Percentiles rank a stretch among this genome's conserved stretches.
These are phyloP conservation scores for Drosophila saltans DNA, from an alignment of 1,140 invertebrate species.

Conservation along the genomic window DNA sequence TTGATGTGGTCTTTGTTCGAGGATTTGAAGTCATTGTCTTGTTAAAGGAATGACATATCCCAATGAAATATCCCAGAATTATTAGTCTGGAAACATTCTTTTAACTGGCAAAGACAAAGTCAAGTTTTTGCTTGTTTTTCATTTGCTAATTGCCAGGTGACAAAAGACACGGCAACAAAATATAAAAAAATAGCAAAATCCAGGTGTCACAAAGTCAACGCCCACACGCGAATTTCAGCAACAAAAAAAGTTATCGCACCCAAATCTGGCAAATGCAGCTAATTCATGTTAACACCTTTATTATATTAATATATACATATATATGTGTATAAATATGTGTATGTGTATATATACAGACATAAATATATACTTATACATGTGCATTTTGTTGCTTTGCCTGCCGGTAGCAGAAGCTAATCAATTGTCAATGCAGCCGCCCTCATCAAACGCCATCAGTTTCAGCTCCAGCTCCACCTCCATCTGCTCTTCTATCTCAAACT, in stretches of 20 bases:
- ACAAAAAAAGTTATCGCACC: not conserved
- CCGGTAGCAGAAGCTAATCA: constrained; percentile 59
- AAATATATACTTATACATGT: too few species aligned
- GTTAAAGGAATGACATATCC: constrained; percentile 68
- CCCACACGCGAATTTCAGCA: constrained; percentile 56
- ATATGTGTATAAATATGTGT: too few species aligned
- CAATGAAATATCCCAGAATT: constrained; percentile 68
- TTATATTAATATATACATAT: not conserved
- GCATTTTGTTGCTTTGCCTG: constrained; percentile 18
- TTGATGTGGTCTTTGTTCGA: constrained; percentile 75
- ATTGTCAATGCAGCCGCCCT: constrained; percentile 79
- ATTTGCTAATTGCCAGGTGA: constrained; percentile 71
- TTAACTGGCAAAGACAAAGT: constrained; percentile 1
- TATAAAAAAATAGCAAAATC: constrained; percentile 62
- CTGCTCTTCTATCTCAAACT: not conserved
- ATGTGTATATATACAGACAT: too few species aligned
- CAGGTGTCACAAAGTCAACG: constrained; percentile 50
- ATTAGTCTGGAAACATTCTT: constrained; percentile 66
- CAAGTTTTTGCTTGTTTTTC: constrained; percentile 60
- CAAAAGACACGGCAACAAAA: constrained; percentile 35
- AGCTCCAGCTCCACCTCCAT: constrained; percentile 2
- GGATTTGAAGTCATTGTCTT: constrained; percentile 57
- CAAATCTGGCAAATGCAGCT: constrained; percentile 31
- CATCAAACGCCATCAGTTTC: constrained; percentile 62
- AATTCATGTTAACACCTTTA: constrained; percentile 66